Evolutionary conservation across 2,888 invertebrate species (phyloP).

Genomic region (Chrysodeixis includens): DNA sequence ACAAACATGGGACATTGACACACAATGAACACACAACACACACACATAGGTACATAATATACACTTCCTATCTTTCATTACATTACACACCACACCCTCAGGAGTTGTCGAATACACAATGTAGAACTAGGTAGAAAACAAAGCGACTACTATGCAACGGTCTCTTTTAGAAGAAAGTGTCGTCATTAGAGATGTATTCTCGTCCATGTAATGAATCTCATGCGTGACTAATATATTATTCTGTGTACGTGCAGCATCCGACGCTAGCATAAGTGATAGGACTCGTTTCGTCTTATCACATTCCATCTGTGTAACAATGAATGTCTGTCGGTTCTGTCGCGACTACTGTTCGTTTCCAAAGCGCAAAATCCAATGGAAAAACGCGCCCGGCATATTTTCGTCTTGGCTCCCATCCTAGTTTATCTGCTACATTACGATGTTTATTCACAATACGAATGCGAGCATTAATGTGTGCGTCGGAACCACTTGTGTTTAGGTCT

Average conservation of each 20-base stretch:
- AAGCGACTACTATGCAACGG: conserved; percentile 56
- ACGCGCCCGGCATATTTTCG: conserved; percentile 89
- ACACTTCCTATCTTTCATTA: conserved; percentile 58
- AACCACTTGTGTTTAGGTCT: conserved; percentile 79
- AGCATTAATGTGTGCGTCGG: conserved; percentile 87
- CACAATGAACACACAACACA: conserved; percentile 70
- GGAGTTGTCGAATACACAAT: conserved; percentile 21
- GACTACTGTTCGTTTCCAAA: conserved; percentile 86
- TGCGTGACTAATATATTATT: conserved; percentile 57
- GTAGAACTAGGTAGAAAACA: conserved; percentile 30
- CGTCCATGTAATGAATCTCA: conserved; percentile 59
- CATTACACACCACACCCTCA: conserved; percentile 51
- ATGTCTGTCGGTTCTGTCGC: conserved; percentile 70
- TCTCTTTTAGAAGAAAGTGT: conserved; percentile 62
- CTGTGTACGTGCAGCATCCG: conserved; percentile 48
- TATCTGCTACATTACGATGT: conserved; percentile 90
- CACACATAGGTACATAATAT: conserved; percentile 72
- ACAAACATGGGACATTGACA: conserved; percentile 73
- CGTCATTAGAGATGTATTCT: conserved; percentile 60
- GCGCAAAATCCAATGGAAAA: conserved; percentile 88
- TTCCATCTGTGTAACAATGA: conserved; percentile 80
- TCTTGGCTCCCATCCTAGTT: conserved; percentile 90
- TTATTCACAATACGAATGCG: conserved; percentile 89
- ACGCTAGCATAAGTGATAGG: conserved; percentile 50
- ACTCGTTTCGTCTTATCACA: conserved; percentile 68